These are phyloP conservation scores for Belonocnema kinseyi DNA, from an alignment of 1,140 invertebrate species.

Conservation along the genomic window DNA sequence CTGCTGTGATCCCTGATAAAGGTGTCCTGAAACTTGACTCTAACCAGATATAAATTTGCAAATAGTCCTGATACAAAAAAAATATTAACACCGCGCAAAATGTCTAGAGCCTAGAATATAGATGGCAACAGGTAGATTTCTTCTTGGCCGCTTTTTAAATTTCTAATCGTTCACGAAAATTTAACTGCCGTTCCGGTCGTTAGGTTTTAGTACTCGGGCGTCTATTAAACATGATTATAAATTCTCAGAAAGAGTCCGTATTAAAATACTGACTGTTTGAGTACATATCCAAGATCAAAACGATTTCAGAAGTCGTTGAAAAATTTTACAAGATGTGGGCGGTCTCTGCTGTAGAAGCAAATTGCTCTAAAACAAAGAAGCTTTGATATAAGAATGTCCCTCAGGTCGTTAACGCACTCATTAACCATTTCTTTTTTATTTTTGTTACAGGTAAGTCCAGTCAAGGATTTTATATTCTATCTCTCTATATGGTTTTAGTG, in stretches of 20 bases:
- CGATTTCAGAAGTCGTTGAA: background rate
- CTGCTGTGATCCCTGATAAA: no score
- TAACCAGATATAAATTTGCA: no score
- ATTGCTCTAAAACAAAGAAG: background rate
- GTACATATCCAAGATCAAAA: background rate
- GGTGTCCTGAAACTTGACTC: no score
- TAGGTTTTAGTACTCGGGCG: conserved; percentile 14
- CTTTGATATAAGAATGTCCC: background rate
- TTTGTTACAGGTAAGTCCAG: conserved; percentile 50
- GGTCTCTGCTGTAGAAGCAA: background rate
- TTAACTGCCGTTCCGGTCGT: conserved; percentile 30
- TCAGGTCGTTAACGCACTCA: background rate
- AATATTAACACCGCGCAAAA: background rate
- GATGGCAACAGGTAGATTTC: conserved; percentile 10
- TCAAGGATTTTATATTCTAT: background rate
- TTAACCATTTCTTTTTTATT: conserved; percentile 32
- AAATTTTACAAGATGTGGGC: background rate
- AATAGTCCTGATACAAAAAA: background rate
- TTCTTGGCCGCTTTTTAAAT: background rate
- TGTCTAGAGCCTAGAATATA: background rate
- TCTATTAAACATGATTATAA: conserved; percentile 23
- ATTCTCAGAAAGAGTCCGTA: conserved; percentile 11
- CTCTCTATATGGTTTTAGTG: no score
- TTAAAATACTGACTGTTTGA: background rate
- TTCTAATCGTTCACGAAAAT: conserved; percentile 24